phyloP scores from a whole-genome alignment of 1,140 invertebrate genomes.

The Tetragnatha versicolor region DNA sequence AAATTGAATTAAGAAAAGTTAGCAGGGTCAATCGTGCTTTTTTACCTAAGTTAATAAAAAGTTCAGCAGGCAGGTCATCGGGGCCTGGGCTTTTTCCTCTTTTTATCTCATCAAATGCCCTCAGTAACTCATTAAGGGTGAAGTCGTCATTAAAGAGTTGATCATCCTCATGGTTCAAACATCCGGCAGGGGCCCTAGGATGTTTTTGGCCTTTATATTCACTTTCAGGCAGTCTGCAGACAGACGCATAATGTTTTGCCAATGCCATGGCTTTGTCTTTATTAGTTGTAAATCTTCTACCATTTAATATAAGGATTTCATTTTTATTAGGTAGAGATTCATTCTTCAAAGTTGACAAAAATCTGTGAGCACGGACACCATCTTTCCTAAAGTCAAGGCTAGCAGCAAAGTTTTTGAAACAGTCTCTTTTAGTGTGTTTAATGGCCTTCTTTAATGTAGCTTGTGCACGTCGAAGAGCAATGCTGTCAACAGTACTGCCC shows the following conservation, averaged over 20 bases:
- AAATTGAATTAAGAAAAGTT: neutral
- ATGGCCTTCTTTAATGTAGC: neutral
- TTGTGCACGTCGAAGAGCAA: neutral
- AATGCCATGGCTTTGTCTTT: conserved; percentile 1
- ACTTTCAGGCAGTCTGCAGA: neutral
- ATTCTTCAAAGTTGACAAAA: conserved; percentile 1
- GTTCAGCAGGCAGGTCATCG: neutral
- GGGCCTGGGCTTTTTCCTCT: neutral
- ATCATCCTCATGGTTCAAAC: neutral
- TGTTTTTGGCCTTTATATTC: neutral
- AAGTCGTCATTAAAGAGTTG: conserved; percentile 16
- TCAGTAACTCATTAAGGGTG: conserved; percentile 1
- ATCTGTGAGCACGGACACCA: neutral
- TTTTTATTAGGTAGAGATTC: neutral
- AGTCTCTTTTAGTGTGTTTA: conserved; percentile 16
- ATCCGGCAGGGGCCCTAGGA: neutral
- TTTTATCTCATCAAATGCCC: neutral
- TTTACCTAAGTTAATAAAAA: neutral
- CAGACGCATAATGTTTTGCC: conserved; percentile 20
- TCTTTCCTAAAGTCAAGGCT: conserved; percentile 3
- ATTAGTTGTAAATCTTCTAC: neutral
- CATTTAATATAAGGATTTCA: neutral
- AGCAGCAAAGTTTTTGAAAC: conserved; percentile 22
- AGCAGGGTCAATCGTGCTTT: neutral
- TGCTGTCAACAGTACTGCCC: neutral